Percentiles rank a stretch among this genome's conserved stretches.
Evolutionary conservation across 2,113 vertebrate species (phyloP).

Genomic region (Callorhinus ursinus): DNA sequence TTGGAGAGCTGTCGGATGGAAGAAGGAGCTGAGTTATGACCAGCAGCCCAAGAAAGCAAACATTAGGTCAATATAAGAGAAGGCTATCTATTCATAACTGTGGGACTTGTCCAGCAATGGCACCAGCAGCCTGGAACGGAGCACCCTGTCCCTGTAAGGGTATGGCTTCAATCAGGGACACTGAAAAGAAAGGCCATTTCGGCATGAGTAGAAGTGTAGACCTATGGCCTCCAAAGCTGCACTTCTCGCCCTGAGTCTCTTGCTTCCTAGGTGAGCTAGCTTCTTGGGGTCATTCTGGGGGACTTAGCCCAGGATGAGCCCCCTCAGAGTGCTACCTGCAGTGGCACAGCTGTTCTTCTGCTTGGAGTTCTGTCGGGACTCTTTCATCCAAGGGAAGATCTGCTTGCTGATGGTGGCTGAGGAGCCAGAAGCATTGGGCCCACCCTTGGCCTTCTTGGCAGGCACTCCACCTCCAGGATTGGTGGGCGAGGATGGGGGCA

Average conservation of each 20-base stretch:
- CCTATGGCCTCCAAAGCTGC: background rate
- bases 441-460: slow-evolving; percentile 94
- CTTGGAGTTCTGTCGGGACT: slow-evolving; percentile 96
- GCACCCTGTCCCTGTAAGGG: background rate
- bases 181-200: slow-evolving; percentile 26
- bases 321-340: slow-evolving; percentile 89
- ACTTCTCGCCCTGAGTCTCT: background rate
- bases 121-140: background rate
- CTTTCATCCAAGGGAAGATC: slow-evolving; percentile 99
- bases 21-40: slow-evolving; percentile 29
- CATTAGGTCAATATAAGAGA: slow-evolving; percentile 18
- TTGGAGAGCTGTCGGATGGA: background rate
- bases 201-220: background rate
- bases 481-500: slow-evolving; percentile 94
- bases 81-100: slow-evolving; percentile 8
- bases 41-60: slow-evolving; percentile 23
- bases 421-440: slow-evolving; percentile 87
- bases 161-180: background rate
- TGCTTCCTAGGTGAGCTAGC: background rate
- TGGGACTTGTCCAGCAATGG: background rate
- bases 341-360: slow-evolving; percentile 94
- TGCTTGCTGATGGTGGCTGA: slow-evolving; percentile 96
- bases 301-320: background rate
- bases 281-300: background rate
- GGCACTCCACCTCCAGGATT: slow-evolving; percentile 91